These are phyloP conservation scores for Scaptomyza flava DNA, from an alignment of 2,888 invertebrate genomes.

Conservation along the genomic window DNA sequence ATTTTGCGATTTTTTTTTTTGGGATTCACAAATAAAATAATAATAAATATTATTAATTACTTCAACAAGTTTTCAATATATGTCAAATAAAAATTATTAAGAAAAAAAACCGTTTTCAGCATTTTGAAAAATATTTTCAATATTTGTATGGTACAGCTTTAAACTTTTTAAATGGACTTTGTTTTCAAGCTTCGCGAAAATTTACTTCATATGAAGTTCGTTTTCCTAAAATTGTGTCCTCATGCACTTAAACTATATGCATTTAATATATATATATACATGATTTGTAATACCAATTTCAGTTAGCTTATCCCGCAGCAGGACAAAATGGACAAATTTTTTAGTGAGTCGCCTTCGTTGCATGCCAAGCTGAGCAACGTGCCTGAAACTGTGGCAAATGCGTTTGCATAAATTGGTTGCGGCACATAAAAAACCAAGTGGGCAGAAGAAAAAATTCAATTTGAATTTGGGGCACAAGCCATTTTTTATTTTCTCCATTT, in stretches of 20 bases:
- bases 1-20: too few relatives aligned
- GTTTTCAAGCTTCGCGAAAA: too few relatives aligned
- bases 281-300: constrained; percentile 58
- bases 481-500: constrained; percentile 26
- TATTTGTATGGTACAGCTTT: too few relatives aligned
- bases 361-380: constrained; percentile 53
- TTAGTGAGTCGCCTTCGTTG: too few relatives aligned
- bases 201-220: background rate
- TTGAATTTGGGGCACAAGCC: constrained; percentile 68
- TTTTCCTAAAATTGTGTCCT: background rate
- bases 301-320: constrained; percentile 28
- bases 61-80: too few relatives aligned
- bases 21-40: too few relatives aligned
- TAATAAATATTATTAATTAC: too few relatives aligned
- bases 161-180: too few relatives aligned
- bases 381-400: constrained; percentile 65
- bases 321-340: constrained; percentile 39
- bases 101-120: too few relatives aligned
- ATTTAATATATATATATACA: constrained; percentile 19
- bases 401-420: constrained; percentile 76
- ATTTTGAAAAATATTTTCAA: too few relatives aligned
- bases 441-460: constrained; percentile 68
- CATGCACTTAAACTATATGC: background rate
- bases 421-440: constrained; percentile 50
- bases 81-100: too few relatives aligned